Percentiles rank a stretch among this genome's conserved stretches.
Conservation (phyloP, 2,797 vertebrate species). For the Platyrinchus mystaceus region DNA sequence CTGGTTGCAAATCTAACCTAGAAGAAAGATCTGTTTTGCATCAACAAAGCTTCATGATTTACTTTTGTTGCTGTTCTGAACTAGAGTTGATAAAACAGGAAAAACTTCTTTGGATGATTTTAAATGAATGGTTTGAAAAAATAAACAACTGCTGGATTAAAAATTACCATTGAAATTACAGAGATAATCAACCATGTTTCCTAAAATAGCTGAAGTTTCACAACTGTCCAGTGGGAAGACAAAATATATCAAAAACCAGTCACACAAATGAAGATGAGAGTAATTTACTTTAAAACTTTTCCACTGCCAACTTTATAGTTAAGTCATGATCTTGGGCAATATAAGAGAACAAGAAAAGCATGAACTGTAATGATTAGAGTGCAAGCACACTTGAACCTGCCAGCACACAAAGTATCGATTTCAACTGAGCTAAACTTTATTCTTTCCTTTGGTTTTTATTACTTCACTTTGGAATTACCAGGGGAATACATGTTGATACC, state of each 20-base stretch:
- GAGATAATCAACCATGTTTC: background rate
- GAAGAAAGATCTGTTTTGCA: background rate
- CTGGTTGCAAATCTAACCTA: background rate
- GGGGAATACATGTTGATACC: background rate
- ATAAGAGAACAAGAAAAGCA: background rate
- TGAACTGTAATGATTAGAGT: background rate
- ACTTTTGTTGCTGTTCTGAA: background rate
- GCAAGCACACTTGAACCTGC: background rate
- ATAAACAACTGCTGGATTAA: background rate
- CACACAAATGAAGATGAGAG: background rate
- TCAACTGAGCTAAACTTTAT: background rate
- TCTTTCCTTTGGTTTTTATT: background rate
- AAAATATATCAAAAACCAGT: background rate
- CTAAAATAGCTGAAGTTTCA: background rate
- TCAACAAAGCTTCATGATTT: background rate
- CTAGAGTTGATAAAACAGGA: background rate
- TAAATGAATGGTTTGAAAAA: background rate
- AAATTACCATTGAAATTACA: background rate
- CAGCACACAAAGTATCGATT: background rate
- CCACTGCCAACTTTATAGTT: background rate
- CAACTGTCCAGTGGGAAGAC: background rate
- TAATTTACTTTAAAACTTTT: background rate
- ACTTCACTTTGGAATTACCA: background rate
- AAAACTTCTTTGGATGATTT: background rate
- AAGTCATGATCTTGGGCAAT: background rate